Percentiles rank a stretch among this genome's conserved stretches.
Conservation (phyloP, 1,140 invertebrate species). For the Drosophila nasuta region DNA sequence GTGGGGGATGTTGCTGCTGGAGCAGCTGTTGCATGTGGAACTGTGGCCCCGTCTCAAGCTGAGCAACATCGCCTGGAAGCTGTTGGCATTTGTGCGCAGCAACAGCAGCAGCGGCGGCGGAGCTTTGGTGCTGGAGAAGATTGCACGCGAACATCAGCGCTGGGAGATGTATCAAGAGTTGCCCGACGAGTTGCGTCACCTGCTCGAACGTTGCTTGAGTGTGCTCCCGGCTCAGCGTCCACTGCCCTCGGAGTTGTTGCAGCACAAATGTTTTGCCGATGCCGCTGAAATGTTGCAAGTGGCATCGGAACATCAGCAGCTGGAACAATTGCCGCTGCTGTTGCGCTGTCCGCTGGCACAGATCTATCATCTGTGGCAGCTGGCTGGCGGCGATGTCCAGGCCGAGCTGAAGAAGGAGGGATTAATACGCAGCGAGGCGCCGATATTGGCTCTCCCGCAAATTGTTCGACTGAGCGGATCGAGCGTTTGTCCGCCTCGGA, state of each 20-base stretch:
- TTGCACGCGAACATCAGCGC: conserved; percentile 91
- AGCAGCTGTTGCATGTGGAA: conserved; percentile 88
- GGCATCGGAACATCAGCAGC: not conserved
- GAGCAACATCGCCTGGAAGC: conserved; percentile 90
- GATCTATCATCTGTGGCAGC: conserved; percentile 97
- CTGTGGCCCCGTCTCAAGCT: conserved; percentile 91
- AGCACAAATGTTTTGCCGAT: conserved; percentile 69
- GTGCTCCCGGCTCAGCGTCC: conserved; percentile 88
- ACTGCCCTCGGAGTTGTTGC: conserved; percentile 87
- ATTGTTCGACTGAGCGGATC: conserved; percentile 92
- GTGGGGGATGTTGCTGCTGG: conserved; percentile 93
- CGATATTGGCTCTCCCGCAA: conserved; percentile 92
- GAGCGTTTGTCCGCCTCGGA: conserved; percentile 90
- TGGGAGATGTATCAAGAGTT: conserved; percentile 86
- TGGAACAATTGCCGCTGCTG: conserved; percentile 50
- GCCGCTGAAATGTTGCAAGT: not conserved
- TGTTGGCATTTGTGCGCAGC: conserved; percentile 89
- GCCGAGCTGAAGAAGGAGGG: conserved; percentile 96
- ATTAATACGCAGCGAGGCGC: conserved; percentile 92
- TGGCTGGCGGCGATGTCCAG: conserved; percentile 97
- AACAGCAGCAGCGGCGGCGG: conserved; percentile 83
- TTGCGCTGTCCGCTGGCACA: conserved; percentile 88
- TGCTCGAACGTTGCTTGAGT: conserved; percentile 90
- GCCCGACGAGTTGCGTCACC: conserved; percentile 86
- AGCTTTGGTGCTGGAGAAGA: conserved; percentile 89